Base-by-base conservation (phyloP, 23 tunicate genomes). In the Clavelina lepadiformis region DNA sequence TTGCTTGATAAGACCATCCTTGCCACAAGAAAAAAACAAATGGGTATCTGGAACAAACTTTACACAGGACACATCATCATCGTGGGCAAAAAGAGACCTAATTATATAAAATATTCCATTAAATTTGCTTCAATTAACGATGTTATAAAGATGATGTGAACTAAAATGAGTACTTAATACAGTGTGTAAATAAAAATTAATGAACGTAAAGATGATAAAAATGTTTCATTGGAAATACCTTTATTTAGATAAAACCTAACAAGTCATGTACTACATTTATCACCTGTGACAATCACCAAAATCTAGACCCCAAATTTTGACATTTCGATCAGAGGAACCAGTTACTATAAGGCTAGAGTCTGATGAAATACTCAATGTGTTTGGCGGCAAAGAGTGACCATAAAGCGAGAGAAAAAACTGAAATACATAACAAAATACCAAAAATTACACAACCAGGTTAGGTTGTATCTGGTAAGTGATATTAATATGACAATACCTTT, bases 231-330 rank as follows among this genome's bases (percentile, higher is more conserved):
- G n/a, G n/a, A n/a, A n/a, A n/a, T n/a, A n/a, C n/a, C n/a, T n/a
- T n/a, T n/a, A n/a, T n/a, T n/a, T n/a, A 35, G 18, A 15, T 13
- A 35, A 23, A 11, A 35, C 69, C 21, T 35, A n/a, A 36, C 22
- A n/a, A 13, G 21, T 11, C 18, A 35, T 63, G 7, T 6, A 35
- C 6, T 4, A 3, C 44, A 35, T n/a, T n/a, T n/a, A n/a, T 64
- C 4, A 85, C 79, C 86, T 71, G 80, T 91, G 98, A 33, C 92
- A 82, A 53, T 91, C 92, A 4, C 91, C 98, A 35, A 91, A 91
- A 53, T 91, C 98, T 67, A 91, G 33, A 2, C 98, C 98, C 98
- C 98, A 91, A 4, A 91, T 63, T 38, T 82, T 91, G 31, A 91
- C 86, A 35, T 73, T 82, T 7, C 86, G 65, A 57, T 91, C 98